Base-by-base conservation (phyloP, 2,797 vertebrate species). In the Diplodus puntazzo region DNA sequence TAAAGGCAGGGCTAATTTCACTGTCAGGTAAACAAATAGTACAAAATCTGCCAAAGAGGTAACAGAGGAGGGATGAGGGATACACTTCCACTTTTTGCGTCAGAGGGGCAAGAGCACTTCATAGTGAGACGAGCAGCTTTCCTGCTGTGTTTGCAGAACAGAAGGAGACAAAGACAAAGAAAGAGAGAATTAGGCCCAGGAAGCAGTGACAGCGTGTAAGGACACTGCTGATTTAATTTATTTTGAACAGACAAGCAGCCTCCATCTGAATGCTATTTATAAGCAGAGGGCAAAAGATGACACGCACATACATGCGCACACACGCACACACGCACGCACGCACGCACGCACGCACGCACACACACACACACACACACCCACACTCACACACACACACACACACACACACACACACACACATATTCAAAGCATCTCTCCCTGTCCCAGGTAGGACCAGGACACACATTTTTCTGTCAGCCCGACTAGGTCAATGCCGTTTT, bases 221-320 rank as follows among this genome's bases (percentile, higher is more conserved):
- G 84, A 69, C 77, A 68, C 62, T 43, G 66, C 84, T 80, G 80
- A 83, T 68, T 86, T 83, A 80, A 86, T 83, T 77, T 71, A 63
- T 80, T 86, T 83, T 57, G 58, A 86, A 72, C 43, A 78, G 57
- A 77, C 74, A 57, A 62, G 50, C 68, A 53, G 73, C 61, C 66
- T 85, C 66, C 39, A 52, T 60, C 69, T 57, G 6, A 71, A 55
- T 34, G 45, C 77, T 80, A 77, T 86, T 86, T 72, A 77, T 83
- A 83, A 77, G 58, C 52, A 58, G 48, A 83, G 74, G 80, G 46
- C 62, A 80, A 77, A 49, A 60, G 64, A 75, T 57, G 55, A 69
- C 27, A 50, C 17, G 27, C 46, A 52, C 39, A 34, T 53, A 25
- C 11, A 48, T 50, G 43, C 43, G 18, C 67, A 42, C 53, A n/a